Conservation (phyloP, 2,797 vertebrate species). For the Pipistrellus pygmaeus region DNA sequence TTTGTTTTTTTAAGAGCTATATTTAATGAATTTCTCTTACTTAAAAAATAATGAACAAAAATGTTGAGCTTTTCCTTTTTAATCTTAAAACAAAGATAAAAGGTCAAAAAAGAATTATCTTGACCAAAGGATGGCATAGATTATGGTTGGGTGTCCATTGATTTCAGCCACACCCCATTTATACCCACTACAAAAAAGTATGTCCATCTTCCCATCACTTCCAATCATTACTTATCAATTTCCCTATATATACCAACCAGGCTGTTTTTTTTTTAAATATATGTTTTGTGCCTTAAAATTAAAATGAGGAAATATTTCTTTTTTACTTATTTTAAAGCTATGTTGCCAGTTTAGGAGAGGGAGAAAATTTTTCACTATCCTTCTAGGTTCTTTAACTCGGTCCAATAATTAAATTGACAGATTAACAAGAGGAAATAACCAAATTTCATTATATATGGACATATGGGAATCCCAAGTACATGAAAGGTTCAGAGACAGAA, state of each 20-base stretch:
- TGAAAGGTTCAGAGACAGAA: too few relatives aligned
- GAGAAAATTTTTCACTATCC: not conserved
- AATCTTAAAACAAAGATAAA: not conserved
- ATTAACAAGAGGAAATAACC: not conserved
- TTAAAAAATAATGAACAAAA: slow-evolving; percentile 42
- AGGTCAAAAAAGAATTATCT: not conserved
- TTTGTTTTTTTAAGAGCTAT: not conserved
- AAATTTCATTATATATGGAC: too few relatives aligned
- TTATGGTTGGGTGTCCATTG: not conserved
- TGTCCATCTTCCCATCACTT: not conserved
- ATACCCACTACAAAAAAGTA: not conserved
- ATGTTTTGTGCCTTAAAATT: slow-evolving; percentile 8
- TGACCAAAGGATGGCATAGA: not conserved
- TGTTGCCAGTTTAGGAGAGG: not conserved
- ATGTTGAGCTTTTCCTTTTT: not conserved
- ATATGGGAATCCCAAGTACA: too few relatives aligned
- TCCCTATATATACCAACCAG: not conserved
- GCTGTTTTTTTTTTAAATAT: not conserved
- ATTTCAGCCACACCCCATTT: not conserved
- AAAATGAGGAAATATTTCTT: slow-evolving; percentile 36
- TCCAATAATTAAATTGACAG: not conserved
- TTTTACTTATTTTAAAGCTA: slow-evolving; percentile 32
- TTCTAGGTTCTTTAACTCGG: not conserved
- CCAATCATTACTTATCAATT: slow-evolving; percentile 25
- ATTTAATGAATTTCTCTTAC: not conserved